phyloP scores from a whole-genome alignment of 1,140 invertebrate genomes.

The Pseudomyrmex flavicornis region DNA sequence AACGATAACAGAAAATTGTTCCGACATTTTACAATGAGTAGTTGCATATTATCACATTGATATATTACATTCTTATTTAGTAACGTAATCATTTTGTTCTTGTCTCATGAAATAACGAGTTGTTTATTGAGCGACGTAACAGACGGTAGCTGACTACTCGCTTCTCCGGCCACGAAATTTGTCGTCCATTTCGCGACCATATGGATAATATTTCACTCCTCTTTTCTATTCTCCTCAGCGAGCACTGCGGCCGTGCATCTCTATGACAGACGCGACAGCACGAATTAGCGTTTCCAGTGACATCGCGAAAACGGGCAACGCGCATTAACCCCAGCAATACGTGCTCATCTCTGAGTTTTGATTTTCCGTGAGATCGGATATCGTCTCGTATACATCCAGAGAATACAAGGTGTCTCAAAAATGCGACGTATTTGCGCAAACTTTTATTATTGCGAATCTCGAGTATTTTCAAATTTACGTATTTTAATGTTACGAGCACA shows the following conservation, averaged over 20 bases:
- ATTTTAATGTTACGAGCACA: no score
- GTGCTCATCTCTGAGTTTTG: conserved; percentile 28
- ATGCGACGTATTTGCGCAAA: background rate
- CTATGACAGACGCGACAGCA: conserved; percentile 23
- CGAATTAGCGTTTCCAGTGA: conserved; percentile 41
- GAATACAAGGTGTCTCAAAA: background rate
- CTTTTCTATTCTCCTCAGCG: conserved; percentile 39
- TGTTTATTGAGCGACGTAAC: conserved; percentile 13
- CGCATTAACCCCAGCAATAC: conserved; percentile 39
- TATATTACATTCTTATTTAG: no score
- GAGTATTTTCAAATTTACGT: background rate
- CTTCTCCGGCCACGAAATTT: conserved; percentile 27
- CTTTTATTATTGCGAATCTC: background rate
- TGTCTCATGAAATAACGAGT: background rate
- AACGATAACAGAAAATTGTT: background rate
- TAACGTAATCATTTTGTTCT: background rate
- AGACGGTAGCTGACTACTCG: background rate
- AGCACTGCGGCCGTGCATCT: background rate
- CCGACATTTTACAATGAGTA: no score
- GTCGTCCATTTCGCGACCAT: conserved; percentile 7
- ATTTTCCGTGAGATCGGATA: conserved; percentile 49
- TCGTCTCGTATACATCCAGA: conserved; percentile 6
- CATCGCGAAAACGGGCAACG: conserved; percentile 26
- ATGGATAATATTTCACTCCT: conserved; percentile 42
- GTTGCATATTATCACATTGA: no score